Evolutionary conservation across 1,140 invertebrate species (phyloP).

Genomic region (Pseudomyrmex cubaensis): DNA sequence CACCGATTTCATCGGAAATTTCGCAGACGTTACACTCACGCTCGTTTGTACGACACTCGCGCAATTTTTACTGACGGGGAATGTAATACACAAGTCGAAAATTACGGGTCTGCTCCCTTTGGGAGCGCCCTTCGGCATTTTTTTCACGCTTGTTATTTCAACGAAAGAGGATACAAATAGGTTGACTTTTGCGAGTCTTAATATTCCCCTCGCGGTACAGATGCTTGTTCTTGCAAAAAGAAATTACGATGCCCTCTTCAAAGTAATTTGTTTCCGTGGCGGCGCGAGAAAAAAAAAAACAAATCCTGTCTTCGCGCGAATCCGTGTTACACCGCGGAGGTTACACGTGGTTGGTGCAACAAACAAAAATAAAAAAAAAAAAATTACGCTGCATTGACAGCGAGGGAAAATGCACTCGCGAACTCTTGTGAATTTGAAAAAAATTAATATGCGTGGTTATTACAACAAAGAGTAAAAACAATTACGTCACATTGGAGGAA

Average conservation of each 20-base stretch:
- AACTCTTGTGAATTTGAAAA: too few species aligned
- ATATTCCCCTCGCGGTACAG: constrained; percentile 35
- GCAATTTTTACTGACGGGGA: constrained; percentile 38
- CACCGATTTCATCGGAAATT: not conserved
- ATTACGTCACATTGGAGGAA: too few species aligned
- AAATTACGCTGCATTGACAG: constrained; percentile 23
- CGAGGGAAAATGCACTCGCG: not conserved
- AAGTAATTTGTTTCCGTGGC: constrained; percentile 77
- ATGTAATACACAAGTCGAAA: constrained; percentile 58
- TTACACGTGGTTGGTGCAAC: constrained; percentile 22
- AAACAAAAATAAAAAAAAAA: not conserved
- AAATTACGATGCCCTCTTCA: constrained; percentile 66
- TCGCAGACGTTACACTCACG: not conserved
- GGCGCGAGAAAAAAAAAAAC: constrained; percentile 44
- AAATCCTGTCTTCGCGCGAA: constrained; percentile 14
- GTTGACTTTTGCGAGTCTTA: constrained; percentile 50
- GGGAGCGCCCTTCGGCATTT: constrained; percentile 17
- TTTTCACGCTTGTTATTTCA: constrained; percentile 55
- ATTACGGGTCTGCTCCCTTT: constrained; percentile 50
- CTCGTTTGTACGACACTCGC: constrained; percentile 27
- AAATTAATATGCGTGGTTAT: too few species aligned
- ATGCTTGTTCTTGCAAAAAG: constrained; percentile 49
- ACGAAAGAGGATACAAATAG: not conserved
- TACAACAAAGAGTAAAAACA: too few species aligned
- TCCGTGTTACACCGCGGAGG: not conserved